Conservation (phyloP, 2,888 invertebrate species). For the Drosophila ezoana region DNA sequence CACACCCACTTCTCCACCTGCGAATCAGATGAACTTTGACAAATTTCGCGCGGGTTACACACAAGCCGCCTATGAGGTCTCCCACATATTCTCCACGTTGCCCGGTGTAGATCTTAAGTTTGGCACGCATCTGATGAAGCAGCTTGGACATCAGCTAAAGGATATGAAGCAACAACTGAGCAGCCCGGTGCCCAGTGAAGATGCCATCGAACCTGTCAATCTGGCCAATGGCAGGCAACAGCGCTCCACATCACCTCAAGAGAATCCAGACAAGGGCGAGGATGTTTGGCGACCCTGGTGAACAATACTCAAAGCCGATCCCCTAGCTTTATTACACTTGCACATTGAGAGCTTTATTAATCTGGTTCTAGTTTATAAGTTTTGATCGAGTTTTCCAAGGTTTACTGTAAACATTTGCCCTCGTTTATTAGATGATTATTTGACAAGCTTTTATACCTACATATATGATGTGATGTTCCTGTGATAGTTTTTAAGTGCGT, state of each 20-base stretch:
- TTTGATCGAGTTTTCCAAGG: conserved; percentile 49
- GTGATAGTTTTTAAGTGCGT: conserved; percentile 83
- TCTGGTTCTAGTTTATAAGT: conserved; percentile 52
- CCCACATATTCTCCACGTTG: conserved; percentile 92
- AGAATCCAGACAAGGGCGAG: conserved; percentile 57
- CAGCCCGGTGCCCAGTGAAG: conserved; percentile 31
- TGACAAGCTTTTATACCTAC: conserved; percentile 26
- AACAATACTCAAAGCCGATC: conserved; percentile 1
- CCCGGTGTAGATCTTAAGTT: conserved; percentile 94
- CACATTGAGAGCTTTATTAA: conserved; percentile 68
- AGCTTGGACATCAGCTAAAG: conserved; percentile 93
- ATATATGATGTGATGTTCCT: conserved; percentile 77
- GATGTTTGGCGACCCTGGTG: conserved; percentile 82
- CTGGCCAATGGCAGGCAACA: conserved; percentile 42
- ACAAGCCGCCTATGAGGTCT: conserved; percentile 95
- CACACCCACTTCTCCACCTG: conserved; percentile 26
- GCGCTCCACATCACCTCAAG: conserved; percentile 29
- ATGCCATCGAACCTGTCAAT: conserved; percentile 57
- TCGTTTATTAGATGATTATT: conserved; percentile 33
- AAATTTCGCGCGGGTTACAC: conserved; percentile 95
- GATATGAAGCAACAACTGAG: conserved; percentile 73
- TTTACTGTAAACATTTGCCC: conserved; percentile 43
- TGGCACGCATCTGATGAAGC: conserved; percentile 95
- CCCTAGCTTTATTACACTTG: conserved; percentile 52
- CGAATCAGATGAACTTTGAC: conserved; percentile 88